These are phyloP conservation scores for Scatophagus argus DNA, from an alignment of 2,113 vertebrate genomes.

Conservation along the genomic window DNA sequence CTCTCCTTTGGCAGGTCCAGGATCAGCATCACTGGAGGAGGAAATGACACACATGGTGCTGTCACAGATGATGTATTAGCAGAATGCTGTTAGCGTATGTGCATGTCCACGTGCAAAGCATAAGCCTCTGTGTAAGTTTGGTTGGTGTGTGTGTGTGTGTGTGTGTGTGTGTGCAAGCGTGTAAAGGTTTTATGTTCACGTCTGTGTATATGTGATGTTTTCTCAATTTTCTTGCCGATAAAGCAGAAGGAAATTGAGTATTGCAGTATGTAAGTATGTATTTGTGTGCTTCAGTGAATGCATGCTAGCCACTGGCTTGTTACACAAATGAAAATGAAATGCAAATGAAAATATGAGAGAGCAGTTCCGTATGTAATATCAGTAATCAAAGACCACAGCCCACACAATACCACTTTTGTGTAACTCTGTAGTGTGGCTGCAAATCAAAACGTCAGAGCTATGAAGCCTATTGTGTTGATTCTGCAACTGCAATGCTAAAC, in stretches of 20 bases:
- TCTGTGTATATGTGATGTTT: neutral
- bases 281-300: neutral
- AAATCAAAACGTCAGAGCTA: neutral
- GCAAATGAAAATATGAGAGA: constrained; percentile 32
- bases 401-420: neutral
- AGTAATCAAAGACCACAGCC: neutral
- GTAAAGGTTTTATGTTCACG: neutral
- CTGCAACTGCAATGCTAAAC: neutral
- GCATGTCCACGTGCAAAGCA: too few relatives aligned
- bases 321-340: constrained; percentile 38
- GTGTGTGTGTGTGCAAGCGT: neutral
- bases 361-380: constrained; percentile 12
- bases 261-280: neutral
- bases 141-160: neutral
- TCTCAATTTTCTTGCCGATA: neutral
- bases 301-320: neutral
- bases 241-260: neutral
- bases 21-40: constrained; percentile 46
- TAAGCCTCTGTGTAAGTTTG: too few relatives aligned
- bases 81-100: constrained; percentile 1
- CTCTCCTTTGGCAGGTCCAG: constrained; percentile 34
- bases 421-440: neutral
- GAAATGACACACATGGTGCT: constrained; percentile 37
- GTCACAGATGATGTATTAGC: constrained; percentile 44
- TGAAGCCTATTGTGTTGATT: neutral